Conservation (phyloP, 2,888 invertebrate genomes). For the Lochmaea capreae region DNA sequence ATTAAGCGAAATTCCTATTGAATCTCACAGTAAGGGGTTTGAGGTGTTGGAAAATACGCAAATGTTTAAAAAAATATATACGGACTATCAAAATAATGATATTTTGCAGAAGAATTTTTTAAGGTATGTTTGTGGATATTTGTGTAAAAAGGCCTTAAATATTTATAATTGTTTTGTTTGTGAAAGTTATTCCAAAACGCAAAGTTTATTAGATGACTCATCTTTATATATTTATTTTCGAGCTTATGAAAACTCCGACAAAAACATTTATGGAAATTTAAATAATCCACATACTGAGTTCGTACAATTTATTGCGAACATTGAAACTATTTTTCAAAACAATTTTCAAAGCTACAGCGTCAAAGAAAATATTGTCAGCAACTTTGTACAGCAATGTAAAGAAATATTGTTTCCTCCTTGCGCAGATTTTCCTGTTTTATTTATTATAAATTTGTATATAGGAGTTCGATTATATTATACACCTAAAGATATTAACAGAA, state of each 20-base stretch:
- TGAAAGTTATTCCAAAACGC: too few species aligned
- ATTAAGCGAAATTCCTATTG: too few species aligned
- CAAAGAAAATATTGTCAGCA: not conserved
- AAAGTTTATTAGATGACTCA: not conserved
- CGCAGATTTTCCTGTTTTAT: not conserved
- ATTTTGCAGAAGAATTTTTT: too few species aligned
- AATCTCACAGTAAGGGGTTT: too few species aligned
- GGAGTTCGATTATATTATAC: not conserved
- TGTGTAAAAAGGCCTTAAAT: too few species aligned
- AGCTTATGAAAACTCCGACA: not conserved
- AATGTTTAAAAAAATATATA: too few species aligned
- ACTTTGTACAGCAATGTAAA: not conserved
- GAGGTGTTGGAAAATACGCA: too few species aligned
- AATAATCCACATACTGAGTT: not conserved
- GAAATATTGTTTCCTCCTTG: not conserved
- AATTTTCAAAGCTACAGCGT: not conserved
- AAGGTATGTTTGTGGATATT: too few species aligned
- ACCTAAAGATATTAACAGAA: not conserved
- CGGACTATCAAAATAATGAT: too few species aligned
- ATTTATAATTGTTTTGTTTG: too few species aligned
- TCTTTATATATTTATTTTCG: not conserved
- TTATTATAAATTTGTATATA: too few species aligned
- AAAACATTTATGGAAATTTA: not conserved
- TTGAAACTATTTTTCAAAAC: not conserved
- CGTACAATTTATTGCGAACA: not conserved